Evolutionary conservation across 2,113 vertebrate species (phyloP).

Genomic region (Coryphaenoides rupestris): DNA sequence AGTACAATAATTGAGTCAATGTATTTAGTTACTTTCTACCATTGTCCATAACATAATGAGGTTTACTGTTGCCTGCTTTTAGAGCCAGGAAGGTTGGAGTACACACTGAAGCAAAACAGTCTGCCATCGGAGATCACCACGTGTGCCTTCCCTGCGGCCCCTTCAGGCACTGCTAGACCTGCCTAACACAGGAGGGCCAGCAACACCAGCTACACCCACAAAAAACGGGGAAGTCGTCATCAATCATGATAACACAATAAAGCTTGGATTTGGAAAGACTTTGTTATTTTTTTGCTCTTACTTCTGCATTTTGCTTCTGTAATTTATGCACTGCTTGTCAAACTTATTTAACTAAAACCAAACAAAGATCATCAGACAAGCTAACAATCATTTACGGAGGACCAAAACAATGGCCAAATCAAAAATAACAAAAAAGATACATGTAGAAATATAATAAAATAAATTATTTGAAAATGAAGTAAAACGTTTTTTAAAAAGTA

Average conservation of each 20-base stretch:
- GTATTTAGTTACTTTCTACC: no score
- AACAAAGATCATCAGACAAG: no score
- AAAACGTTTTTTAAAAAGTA: no score
- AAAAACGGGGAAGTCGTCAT: background rate
- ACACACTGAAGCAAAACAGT: constrained; percentile 30
- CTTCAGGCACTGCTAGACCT: constrained; percentile 14
- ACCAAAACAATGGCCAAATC: no score
- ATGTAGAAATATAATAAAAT: no score
- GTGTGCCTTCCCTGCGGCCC: constrained; percentile 31
- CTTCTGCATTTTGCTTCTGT: background rate
- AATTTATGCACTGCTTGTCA: background rate
- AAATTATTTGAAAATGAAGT: no score
- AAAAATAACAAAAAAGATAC: no score
- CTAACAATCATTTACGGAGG: no score
- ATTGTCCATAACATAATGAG: background rate
- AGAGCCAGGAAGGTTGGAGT: constrained; percentile 56
- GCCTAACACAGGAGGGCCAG: constrained; percentile 14
- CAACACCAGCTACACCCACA: background rate
- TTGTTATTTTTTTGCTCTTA: background rate
- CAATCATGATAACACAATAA: background rate
- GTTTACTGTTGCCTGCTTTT: constrained; percentile 6
- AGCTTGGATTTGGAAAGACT: background rate
- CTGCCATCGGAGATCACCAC: constrained; percentile 69
- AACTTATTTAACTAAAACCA: background rate
- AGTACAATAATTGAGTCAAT: no score